phyloP scores from a whole-genome alignment of 1,140 invertebrate genomes.

The Lucilia cuprina region DNA sequence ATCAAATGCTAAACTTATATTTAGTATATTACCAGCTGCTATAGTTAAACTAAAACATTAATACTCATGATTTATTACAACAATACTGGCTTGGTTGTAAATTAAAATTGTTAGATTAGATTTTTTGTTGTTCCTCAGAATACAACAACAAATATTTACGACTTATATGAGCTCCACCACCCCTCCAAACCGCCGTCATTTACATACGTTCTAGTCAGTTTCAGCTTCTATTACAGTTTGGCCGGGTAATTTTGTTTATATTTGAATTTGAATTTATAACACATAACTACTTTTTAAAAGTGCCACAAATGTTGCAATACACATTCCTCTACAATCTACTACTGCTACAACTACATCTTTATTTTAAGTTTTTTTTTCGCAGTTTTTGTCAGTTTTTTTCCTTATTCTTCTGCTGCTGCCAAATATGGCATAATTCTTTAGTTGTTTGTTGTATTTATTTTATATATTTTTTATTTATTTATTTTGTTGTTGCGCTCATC shows the following conservation, averaged over 20 bases:
- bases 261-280: slow-evolving; percentile 8
- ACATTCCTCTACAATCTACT: background rate
- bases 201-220: background rate
- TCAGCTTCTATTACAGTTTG: background rate
- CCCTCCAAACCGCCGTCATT: background rate
- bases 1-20: background rate
- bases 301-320: slow-evolving; percentile 17
- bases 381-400: background rate
- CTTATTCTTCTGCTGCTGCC: background rate
- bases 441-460: background rate
- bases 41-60: background rate
- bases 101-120: slow-evolving; percentile 3
- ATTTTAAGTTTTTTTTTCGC: background rate
- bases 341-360: background rate
- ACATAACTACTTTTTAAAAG: slow-evolving; percentile 18
- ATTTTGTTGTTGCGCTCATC: background rate
- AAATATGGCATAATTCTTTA: background rate
- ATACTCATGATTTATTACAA: background rate
- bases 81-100: background rate
- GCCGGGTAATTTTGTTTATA: background rate
- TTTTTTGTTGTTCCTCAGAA: background rate
- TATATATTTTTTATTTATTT: background rate
- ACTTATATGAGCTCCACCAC: background rate
- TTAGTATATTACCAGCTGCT: background rate
- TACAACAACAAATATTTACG: background rate